A percentile compares a stretch with the other conserved stretches of the same genome.
phyloP scores from a whole-genome alignment of 2,888 invertebrate genomes.

The Stratiomys singularior region DNA sequence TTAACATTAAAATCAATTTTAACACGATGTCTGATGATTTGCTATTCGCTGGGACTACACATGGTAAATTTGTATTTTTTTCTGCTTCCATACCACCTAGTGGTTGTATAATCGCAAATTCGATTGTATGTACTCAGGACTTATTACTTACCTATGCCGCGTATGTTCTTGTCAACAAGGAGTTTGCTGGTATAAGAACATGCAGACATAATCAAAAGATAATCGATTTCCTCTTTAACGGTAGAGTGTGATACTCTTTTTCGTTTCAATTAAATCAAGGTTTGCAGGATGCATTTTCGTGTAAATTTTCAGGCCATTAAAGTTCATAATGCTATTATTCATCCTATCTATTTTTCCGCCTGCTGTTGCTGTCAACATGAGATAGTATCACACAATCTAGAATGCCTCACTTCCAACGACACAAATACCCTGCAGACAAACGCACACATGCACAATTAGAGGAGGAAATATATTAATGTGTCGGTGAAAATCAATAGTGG shows the following conservation, averaged over 20 bases:
- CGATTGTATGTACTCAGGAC: neutral
- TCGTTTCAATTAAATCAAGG: neutral
- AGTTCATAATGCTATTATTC: conserved; percentile 33
- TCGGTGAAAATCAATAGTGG: conserved; percentile 36
- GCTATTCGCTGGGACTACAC: too few relatives aligned
- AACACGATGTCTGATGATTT: too few relatives aligned
- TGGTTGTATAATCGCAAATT: neutral
- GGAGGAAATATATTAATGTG: conserved; percentile 23
- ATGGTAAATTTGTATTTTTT: too few relatives aligned
- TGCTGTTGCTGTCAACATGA: neutral
- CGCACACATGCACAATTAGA: too few relatives aligned
- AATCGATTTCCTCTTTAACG: neutral
- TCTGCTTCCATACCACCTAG: too few relatives aligned
- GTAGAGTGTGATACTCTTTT: neutral
- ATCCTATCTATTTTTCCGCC: conserved; percentile 15
- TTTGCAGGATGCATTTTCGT: conserved; percentile 17
- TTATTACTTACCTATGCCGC: neutral
- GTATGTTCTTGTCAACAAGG: neutral
- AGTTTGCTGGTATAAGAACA: neutral
- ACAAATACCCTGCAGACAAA: too few relatives aligned
- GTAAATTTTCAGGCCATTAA: conserved; percentile 14
- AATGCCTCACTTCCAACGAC: neutral
- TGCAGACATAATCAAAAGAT: neutral
- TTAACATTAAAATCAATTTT: too few relatives aligned
- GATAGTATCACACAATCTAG: neutral